A percentile compares a stretch with the other conserved stretches of the same genome.
phyloP scores from a whole-genome alignment of 2,113 vertebrate species.

The Acanthochromis polyacanthus region DNA sequence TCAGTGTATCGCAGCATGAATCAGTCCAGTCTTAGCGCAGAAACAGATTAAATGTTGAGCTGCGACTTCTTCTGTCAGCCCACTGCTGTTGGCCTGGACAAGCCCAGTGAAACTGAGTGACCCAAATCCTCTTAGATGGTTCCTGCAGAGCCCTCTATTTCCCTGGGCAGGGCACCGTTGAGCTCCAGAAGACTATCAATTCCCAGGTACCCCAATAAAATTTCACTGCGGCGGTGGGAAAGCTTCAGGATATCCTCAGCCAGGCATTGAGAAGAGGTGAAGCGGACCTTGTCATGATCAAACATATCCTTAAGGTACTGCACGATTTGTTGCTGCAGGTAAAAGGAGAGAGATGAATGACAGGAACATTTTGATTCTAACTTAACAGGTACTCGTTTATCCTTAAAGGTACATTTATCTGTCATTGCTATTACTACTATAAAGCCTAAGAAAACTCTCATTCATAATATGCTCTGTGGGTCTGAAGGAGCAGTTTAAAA shows the following conservation, averaged over 20 bases:
- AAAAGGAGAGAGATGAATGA: slow-evolving; percentile 12
- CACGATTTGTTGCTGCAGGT: slow-evolving; percentile 93
- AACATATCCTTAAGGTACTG: slow-evolving; percentile 99
- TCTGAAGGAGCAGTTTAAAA: not conserved
- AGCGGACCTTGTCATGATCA: slow-evolving; percentile 95
- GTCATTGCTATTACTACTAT: too few relatives aligned
- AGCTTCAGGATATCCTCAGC: slow-evolving; percentile 94
- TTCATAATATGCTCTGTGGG: too few relatives aligned
- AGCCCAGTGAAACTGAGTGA: not conserved
- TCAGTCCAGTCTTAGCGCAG: slow-evolving; percentile 1
- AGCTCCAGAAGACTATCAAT: slow-evolving; percentile 81
- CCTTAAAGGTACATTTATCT: too few relatives aligned
- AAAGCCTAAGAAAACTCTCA: too few relatives aligned
- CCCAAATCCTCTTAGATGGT: slow-evolving; percentile 60
- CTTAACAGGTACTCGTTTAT: too few relatives aligned
- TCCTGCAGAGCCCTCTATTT: slow-evolving; percentile 50
- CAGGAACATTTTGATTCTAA: not conserved
- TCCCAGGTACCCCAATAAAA: slow-evolving; percentile 93
- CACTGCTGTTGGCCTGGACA: not conserved
- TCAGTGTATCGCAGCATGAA: slow-evolving; percentile 25
- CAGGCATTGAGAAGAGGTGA: slow-evolving; percentile 87
- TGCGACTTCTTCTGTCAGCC: not conserved
- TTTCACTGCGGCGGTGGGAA: slow-evolving; percentile 94
- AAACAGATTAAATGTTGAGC: slow-evolving; percentile 15
- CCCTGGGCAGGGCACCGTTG: slow-evolving; percentile 85